Conservation (phyloP, 2,797 vertebrate genomes). For the Hemibagrus guttatus region DNA sequence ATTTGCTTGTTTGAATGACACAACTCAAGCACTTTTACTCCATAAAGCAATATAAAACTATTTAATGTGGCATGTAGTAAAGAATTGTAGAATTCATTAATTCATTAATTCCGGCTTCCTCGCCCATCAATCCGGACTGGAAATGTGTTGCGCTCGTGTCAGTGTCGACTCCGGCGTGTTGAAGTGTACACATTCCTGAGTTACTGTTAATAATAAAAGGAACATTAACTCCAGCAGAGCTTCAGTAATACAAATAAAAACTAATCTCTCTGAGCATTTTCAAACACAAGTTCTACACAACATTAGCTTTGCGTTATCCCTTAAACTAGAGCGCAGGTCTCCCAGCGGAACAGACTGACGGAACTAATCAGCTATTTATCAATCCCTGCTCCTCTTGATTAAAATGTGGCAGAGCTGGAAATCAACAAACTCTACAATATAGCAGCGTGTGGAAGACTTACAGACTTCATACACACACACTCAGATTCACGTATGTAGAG, state of each 20-base stretch:
- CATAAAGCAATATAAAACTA: no score
- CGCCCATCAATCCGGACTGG: slow-evolving; percentile 1
- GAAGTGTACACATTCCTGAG: neutral
- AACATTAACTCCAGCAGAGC: neutral
- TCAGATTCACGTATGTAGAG: neutral
- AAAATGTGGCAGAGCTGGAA: neutral
- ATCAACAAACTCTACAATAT: neutral
- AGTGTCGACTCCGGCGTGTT: neutral
- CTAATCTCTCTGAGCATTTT: neutral
- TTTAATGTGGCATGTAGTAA: no score
- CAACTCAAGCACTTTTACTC: no score
- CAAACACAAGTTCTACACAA: neutral
- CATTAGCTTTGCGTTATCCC: neutral
- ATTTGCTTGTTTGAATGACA: no score
- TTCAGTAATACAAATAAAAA: neutral
- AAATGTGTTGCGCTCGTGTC: neutral
- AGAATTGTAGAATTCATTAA: no score
- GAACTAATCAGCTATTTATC: slow-evolving; percentile 7
- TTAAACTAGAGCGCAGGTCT: neutral
- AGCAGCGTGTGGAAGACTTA: neutral
- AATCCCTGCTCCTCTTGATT: neutral
- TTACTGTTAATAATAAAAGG: neutral
- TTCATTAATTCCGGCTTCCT: neutral
- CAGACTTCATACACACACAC: neutral
- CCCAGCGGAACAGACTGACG: neutral